phyloP scores from a whole-genome alignment of 1,140 invertebrate genomes.

The Caerostris extrusa region DNA sequence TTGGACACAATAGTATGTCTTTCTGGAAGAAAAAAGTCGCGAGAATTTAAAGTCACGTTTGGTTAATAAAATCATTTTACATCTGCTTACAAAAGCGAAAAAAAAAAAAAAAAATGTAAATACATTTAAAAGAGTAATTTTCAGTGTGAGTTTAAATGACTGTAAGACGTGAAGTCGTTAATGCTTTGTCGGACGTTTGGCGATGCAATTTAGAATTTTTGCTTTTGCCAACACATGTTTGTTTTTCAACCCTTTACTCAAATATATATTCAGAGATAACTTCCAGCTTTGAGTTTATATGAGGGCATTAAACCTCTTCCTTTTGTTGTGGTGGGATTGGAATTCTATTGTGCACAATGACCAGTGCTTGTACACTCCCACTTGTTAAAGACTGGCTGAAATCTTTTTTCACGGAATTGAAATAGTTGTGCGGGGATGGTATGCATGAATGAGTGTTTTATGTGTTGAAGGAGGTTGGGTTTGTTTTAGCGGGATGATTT shows the following conservation, averaged over 20 bases:
- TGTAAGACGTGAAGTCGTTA: background rate
- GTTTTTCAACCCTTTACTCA: slow-evolving; percentile 6
- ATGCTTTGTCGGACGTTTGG: background rate
- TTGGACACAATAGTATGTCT: no score
- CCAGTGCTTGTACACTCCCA: background rate
- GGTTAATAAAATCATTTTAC: slow-evolving; percentile 15
- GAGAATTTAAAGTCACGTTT: background rate
- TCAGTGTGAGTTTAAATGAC: background rate
- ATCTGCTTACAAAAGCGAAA: background rate
- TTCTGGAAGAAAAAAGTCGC: background rate
- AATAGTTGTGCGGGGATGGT: no score
- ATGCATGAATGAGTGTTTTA: no score
- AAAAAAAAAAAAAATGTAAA: slow-evolving; percentile 9
- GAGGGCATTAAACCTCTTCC: background rate
- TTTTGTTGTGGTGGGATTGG: slow-evolving; percentile 5
- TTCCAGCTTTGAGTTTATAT: background rate
- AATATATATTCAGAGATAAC: background rate
- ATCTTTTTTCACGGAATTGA: background rate
- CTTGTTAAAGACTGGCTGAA: background rate
- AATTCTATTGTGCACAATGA: background rate
- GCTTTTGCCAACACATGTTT: background rate
- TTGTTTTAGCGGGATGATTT: no score
- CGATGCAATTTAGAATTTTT: background rate
- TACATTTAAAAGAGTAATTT: background rate
- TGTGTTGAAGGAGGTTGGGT: no score